Evolutionary conservation across 2,797 vertebrate species (phyloP), one percentile per base, ranked within the genome.

Genomic region (Australoheros facetus): DNA sequence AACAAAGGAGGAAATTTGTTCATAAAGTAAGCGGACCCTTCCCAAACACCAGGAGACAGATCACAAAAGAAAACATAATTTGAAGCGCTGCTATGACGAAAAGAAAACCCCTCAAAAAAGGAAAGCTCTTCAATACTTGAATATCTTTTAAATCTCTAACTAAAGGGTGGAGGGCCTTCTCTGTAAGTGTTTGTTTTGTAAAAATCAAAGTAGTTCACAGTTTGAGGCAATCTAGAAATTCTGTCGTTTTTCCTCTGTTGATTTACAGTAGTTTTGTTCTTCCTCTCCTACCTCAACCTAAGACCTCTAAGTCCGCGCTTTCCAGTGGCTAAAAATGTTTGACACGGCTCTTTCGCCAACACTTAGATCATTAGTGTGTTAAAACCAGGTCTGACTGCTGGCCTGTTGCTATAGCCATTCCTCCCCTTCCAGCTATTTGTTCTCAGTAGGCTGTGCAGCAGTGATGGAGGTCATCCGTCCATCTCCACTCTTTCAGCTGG

Each of bases 21-120:
- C 2, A 2, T 73, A 19, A 54, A 17, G 54, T 8, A 39, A 28
- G 19, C 78, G 81, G 85, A 79, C 80, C 74, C 58, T 58, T 78
- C 71, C 54, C 7, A 37, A 71, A 76, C 5, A 28, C 51, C 14
- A 51, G 42, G 48, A 16, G 42, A 30, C 39, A 75, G 48, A 72
- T 32, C 4, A 1, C 17, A 69, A 76, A 5, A 23, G 51, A 72
- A 71, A 30, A 66, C 9, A 19, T 1, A 5, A 79, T 37, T n/a
- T 72, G 56, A 79, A 81, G 69, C 34, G 16, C 28, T 1, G 28
- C 19, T 55, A 81, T 54, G 17, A 78, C 42, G 42, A 66, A 48
- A 66, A 30, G 26, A 30, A 48, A 69, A 51, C 19, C 42, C 62
- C 42, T 48, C 42, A 28, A 26, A 69, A 69, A 30, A 51, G 0